Percentiles rank a stretch among this genome's conserved stretches.
Evolutionary conservation across 2,888 invertebrate species (phyloP).

Genomic region (Agriopis marginaria): DNA sequence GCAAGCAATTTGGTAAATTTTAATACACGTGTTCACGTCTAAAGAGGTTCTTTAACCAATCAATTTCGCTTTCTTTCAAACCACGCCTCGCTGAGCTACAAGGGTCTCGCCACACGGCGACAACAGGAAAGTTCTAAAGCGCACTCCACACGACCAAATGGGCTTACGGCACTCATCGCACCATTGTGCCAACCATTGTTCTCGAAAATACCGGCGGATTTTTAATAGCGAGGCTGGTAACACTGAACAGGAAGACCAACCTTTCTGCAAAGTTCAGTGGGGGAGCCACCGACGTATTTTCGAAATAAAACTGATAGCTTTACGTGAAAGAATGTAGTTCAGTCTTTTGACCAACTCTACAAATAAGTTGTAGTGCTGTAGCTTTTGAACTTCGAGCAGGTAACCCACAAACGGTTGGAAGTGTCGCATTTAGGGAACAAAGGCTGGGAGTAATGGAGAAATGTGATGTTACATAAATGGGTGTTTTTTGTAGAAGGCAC

Average conservation of each 20-base stretch:
- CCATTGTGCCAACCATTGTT: constrained; percentile 61
- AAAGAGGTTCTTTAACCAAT: constrained; percentile 5
- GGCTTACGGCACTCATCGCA: constrained; percentile 57
- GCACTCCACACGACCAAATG: constrained; percentile 54
- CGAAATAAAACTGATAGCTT: background rate
- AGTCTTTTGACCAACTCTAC: background rate
- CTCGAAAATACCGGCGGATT: constrained; percentile 51
- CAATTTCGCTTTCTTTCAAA: constrained; percentile 20
- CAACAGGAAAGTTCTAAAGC: constrained; percentile 58
- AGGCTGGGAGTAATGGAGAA: constrained; percentile 20
- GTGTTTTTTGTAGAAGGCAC: too few relatives aligned
- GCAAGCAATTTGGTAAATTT: constrained; percentile 1
- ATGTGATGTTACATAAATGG: constrained; percentile 8
- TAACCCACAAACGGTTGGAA: constrained; percentile 39
- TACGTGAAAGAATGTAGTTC: background rate
- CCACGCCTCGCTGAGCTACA: constrained; percentile 37
- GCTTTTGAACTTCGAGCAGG: constrained; percentile 46
- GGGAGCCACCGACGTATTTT: constrained; percentile 3
- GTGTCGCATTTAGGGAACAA: constrained; percentile 27
- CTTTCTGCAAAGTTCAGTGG: background rate
- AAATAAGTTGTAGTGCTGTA: constrained; percentile 10
- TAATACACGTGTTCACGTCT: background rate
- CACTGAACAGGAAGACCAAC: constrained; percentile 12
- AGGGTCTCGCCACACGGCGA: constrained; percentile 43
- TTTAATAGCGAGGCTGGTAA: constrained; percentile 49